phyloP scores from a whole-genome alignment of 2,888 invertebrate genomes.

The Scaptomyza cyrtandrae region DNA sequence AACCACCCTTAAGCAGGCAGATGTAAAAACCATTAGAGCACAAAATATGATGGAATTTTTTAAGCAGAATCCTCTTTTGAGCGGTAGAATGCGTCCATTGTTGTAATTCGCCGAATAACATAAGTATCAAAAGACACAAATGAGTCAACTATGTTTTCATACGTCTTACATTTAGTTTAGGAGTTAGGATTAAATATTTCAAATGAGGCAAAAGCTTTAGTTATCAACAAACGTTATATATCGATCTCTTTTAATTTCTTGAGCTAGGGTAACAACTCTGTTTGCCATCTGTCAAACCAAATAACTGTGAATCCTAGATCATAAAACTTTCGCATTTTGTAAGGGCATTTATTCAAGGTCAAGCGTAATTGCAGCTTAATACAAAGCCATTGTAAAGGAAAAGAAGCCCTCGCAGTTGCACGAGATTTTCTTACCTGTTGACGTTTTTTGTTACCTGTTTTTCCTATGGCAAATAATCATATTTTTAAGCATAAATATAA shows the following conservation, averaged over 20 bases:
- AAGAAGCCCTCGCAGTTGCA: conserved; percentile 26
- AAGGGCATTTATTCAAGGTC: conserved; percentile 10
- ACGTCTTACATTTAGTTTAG: too few species aligned
- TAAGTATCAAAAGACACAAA: too few species aligned
- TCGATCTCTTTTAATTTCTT: too few species aligned
- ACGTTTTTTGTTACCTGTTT: conserved; percentile 20
- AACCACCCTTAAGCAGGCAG: conserved; percentile 42
- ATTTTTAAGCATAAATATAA: conserved; percentile 25
- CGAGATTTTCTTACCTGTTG: conserved; percentile 17
- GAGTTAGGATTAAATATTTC: too few species aligned
- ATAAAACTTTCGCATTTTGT: conserved; percentile 24
- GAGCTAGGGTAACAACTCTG: conserved; percentile 28
- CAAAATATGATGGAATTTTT: conserved; percentile 20
- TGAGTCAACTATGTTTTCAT: too few species aligned
- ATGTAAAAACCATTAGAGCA: conserved; percentile 39
- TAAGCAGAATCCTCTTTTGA: conserved; percentile 31
- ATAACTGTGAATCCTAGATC: conserved; percentile 51
- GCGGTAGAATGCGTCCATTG: conserved; percentile 36
- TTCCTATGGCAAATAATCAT: conserved; percentile 10
- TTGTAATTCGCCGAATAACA: conserved; percentile 33
- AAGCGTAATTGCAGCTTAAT: conserved; percentile 12
- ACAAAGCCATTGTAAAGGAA: not conserved
- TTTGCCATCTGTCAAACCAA: conserved; percentile 41
- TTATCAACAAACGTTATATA: too few species aligned
- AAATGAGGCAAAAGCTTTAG: too few species aligned